Percentiles rank a stretch among this genome's conserved stretches.
Evolutionary conservation across 2,888 invertebrate species (phyloP).

Genomic region (Drosophila testacea): DNA sequence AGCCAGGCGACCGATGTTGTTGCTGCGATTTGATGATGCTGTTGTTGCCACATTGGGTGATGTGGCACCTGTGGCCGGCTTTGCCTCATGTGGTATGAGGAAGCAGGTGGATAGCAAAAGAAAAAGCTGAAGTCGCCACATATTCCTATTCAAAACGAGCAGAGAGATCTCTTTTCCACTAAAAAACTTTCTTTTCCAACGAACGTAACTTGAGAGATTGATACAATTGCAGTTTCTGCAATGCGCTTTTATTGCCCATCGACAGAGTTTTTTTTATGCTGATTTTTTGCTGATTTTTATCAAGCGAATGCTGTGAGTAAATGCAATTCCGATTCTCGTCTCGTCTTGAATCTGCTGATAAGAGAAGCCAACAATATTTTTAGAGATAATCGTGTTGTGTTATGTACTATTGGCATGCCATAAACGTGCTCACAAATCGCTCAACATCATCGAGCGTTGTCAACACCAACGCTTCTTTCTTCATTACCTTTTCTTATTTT

Average conservation of each 20-base stretch:
- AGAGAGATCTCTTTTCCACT: background rate
- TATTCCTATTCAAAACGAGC: constrained; percentile 13
- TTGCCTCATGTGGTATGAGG: constrained; percentile 66
- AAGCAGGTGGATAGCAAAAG: constrained; percentile 67
- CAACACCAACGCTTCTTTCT: constrained; percentile 4
- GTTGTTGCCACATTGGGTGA: background rate
- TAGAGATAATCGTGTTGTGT: constrained; percentile 31
- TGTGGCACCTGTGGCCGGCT: constrained; percentile 43
- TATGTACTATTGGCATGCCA: constrained; percentile 55
- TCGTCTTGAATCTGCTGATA: constrained; percentile 32
- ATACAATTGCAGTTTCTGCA: constrained; percentile 13
- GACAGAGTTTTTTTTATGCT: background rate
- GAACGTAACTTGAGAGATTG: constrained; percentile 46
- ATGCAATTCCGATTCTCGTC: constrained; percentile 3
- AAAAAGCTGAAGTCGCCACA: constrained; percentile 73
- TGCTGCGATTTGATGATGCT: background rate
- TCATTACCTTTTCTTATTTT: background rate
- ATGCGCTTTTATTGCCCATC: constrained; percentile 46
- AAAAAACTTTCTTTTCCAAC: constrained; percentile 2
- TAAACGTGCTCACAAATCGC: constrained; percentile 58
- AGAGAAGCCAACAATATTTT: constrained; percentile 14
- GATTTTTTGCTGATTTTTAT: too few relatives aligned
- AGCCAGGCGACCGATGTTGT: constrained; percentile 56
- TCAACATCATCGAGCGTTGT: constrained; percentile 25
- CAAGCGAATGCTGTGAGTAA: constrained; percentile 26